Conservation (phyloP, 2,888 invertebrate genomes). For the Dryocosmus kuriphilus region DNA sequence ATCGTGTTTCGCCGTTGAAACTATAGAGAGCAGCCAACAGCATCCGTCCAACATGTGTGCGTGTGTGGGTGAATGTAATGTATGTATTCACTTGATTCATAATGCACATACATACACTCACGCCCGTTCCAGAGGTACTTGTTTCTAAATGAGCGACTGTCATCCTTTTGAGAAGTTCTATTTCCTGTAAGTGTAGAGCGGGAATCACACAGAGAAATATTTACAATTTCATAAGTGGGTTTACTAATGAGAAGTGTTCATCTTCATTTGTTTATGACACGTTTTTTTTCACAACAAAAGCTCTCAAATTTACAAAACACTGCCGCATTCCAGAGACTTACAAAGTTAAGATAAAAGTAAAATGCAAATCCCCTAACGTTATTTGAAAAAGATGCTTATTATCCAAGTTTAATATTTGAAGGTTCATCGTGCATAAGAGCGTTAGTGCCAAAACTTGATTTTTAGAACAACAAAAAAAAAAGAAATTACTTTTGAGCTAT, state of each 20-base stretch:
- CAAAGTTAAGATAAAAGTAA: too few species aligned
- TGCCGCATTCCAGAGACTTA: too few species aligned
- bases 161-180: constrained; percentile 24
- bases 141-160: constrained; percentile 25
- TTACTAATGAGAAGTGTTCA: background rate
- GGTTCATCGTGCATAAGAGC: too few species aligned
- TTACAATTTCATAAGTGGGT: too few species aligned
- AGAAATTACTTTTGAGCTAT: too few species aligned
- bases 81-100: constrained; percentile 11
- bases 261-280: background rate
- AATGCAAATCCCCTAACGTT: too few species aligned
- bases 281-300: too few species aligned
- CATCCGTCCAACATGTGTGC: background rate
- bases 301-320: too few species aligned
- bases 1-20: constrained; percentile 25
- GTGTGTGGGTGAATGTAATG: background rate
- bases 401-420: too few species aligned
- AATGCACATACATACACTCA: background rate
- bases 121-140: constrained; percentile 25
- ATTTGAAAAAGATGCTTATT: too few species aligned
- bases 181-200: background rate
- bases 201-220: background rate
- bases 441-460: too few species aligned
- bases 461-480: too few species aligned
- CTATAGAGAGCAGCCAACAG: background rate